Conservation (phyloP, 2,113 vertebrate genomes). For the Gila orcuttii region DNA sequence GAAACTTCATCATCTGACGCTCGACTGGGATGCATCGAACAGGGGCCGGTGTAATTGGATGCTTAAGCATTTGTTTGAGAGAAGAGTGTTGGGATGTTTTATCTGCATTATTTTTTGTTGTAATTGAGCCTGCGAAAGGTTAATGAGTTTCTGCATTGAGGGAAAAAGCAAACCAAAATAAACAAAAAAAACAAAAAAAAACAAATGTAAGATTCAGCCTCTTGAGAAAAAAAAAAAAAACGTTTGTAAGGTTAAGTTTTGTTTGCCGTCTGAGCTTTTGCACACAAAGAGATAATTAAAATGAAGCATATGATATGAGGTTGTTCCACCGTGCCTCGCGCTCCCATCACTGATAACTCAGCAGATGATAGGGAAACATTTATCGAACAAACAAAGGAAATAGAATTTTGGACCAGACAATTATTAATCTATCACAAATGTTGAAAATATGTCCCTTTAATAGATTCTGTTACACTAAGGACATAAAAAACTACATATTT, state of each 20-base stretch:
- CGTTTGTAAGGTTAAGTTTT: conserved; percentile 9
- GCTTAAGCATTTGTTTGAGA: conserved; percentile 29
- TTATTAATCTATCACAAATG: conserved; percentile 21
- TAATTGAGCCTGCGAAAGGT: conserved; percentile 24
- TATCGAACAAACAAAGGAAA: conserved; percentile 19
- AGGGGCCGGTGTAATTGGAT: conserved; percentile 24
- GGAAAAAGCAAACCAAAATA: background rate
- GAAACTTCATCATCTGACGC: conserved; percentile 33
- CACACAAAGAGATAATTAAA: conserved; percentile 27
- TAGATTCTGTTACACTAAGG: background rate
- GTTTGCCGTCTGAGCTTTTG: conserved; percentile 22
- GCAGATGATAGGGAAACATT: background rate
- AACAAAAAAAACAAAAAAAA: background rate
- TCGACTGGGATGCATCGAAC: conserved; percentile 4
- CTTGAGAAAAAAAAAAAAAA: background rate
- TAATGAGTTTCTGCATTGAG: conserved; percentile 44
- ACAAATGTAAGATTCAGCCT: background rate
- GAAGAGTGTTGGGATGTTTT: conserved; percentile 32
- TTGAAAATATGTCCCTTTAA: background rate
- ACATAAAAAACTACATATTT: background rate
- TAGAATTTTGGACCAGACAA: background rate
- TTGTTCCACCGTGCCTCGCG: background rate
- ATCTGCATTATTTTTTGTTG: conserved; percentile 13
- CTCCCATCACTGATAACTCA: conserved; percentile 24
- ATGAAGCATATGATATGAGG: conserved; percentile 8